Percentiles rank a stretch among this genome's conserved stretches.
Evolutionary conservation across 2,113 vertebrate genomes (phyloP).

Genomic region (Anoplopoma fimbria): DNA sequence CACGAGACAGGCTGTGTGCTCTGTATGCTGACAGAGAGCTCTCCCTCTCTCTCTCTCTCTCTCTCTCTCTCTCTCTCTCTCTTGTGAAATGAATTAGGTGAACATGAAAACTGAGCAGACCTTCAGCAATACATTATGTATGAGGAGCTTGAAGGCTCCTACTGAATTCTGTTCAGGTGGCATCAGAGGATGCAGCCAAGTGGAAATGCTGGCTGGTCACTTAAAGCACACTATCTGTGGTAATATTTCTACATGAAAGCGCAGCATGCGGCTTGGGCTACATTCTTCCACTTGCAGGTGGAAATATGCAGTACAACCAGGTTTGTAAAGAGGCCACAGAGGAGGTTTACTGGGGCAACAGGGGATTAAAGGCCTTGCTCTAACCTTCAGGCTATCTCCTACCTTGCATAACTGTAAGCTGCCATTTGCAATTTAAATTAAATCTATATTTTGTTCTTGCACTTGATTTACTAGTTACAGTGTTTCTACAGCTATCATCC

Average conservation of each 20-base stretch:
- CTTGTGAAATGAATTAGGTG: slow-evolving; percentile 79
- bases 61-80: slow-evolving; percentile 31
- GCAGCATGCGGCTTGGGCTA: slow-evolving; percentile 23
- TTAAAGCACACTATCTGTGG: slow-evolving; percentile 76
- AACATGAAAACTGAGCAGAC: slow-evolving; percentile 81
- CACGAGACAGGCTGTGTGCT: slow-evolving; percentile 31
- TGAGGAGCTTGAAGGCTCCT: slow-evolving; percentile 77
- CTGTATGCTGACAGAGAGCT: slow-evolving; percentile 41
- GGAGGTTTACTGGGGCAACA: slow-evolving; percentile 49
- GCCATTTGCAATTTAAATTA: slow-evolving; percentile 67
- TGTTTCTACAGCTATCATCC: slow-evolving; percentile 29
- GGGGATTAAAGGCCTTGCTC: slow-evolving; percentile 60
- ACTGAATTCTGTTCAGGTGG: slow-evolving; percentile 81
- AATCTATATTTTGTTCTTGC: slow-evolving; percentile 64
- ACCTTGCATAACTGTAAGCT: slow-evolving; percentile 40
- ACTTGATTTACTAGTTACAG: slow-evolving; percentile 35
- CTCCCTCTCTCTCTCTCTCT: slow-evolving; percentile 38
- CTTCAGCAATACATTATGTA: slow-evolving; percentile 78
- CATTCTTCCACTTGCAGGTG: slow-evolving; percentile 40
- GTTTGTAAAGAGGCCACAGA: slow-evolving; percentile 39
- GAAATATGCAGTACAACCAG: slow-evolving; percentile 59
- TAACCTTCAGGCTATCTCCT: slow-evolving; percentile 54
- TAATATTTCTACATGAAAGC: slow-evolving; percentile 75
- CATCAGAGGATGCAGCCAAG: slow-evolving; percentile 79
- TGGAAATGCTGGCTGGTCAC: slow-evolving; percentile 79